Conservation (phyloP, 2,113 vertebrate genomes). For the Cyphomyrus discorhynchus region DNA sequence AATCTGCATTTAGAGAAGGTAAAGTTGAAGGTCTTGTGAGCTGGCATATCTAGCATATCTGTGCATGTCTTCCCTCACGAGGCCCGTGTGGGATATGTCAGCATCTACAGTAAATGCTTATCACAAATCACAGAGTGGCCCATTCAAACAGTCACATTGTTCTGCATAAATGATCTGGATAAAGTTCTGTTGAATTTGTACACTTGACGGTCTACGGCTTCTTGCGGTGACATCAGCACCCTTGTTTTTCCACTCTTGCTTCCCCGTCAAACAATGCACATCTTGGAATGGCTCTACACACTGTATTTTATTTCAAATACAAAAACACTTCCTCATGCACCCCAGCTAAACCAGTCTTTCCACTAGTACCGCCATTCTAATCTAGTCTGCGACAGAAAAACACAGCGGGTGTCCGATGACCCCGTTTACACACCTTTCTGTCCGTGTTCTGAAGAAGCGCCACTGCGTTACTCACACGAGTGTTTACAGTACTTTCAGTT, state of each 20-base stretch:
- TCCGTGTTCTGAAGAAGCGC: background rate
- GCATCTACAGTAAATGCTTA: background rate
- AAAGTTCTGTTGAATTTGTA: constrained; percentile 24
- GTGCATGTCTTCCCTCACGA: background rate
- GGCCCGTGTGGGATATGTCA: background rate
- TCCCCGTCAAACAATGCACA: background rate
- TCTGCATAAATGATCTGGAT: constrained; percentile 36
- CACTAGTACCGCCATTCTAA: background rate
- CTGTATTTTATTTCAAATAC: background rate
- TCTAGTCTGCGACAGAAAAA: background rate
- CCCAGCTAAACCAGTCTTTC: constrained; percentile 5
- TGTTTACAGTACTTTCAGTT: background rate
- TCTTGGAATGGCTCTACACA: background rate
- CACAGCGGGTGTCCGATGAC: background rate
- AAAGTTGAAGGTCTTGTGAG: constrained; percentile 31
- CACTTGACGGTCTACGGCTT: constrained; percentile 14
- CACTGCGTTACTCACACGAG: constrained; percentile 12
- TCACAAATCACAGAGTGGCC: background rate
- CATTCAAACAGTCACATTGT: background rate
- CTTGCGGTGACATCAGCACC: background rate
- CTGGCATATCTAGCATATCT: background rate
- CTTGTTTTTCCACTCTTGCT: background rate
- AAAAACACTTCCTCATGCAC: background rate
- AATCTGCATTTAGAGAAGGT: constrained; percentile 95
- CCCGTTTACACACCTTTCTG: background rate